Evolutionary conservation across 1,140 invertebrate species (phyloP).

Genomic region (Drosophila ercepeae): DNA sequence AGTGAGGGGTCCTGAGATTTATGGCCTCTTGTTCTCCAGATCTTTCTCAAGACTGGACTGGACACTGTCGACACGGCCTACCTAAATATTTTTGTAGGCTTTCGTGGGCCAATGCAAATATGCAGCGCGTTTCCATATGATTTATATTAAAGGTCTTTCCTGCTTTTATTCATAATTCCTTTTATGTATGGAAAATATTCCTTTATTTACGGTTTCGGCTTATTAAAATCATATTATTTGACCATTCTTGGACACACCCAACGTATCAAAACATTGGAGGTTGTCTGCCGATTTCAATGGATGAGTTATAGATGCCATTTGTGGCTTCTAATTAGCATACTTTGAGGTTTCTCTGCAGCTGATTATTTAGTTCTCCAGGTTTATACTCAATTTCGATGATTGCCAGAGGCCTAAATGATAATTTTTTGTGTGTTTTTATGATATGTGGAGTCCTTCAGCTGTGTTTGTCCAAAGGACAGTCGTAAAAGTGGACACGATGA

Average conservation of each 20-base stretch:
- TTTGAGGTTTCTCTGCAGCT: conserved; percentile 9
- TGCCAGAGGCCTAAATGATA: conserved; percentile 1
- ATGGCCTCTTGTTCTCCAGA: conserved; percentile 45
- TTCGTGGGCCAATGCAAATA: conserved; percentile 67
- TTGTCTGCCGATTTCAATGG: conserved; percentile 24
- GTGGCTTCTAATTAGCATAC: conserved; percentile 41
- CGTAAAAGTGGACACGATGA: conserved; percentile 36
- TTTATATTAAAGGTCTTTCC: conserved; percentile 21
- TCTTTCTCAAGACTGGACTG: conserved; percentile 18
- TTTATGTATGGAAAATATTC: conserved; percentile 40
- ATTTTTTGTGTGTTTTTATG: conserved; percentile 5
- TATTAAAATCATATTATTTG: conserved; percentile 69
- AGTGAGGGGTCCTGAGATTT: conserved; percentile 46
- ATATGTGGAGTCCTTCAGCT: conserved; percentile 34
- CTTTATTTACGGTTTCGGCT: conserved; percentile 52
- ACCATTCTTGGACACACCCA: conserved; percentile 15
- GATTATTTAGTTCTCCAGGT: not conserved
- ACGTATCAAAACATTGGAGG: conserved; percentile 56
- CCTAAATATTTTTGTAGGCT: conserved; percentile 73
- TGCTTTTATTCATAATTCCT: conserved; percentile 20
- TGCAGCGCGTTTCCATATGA: conserved; percentile 20
- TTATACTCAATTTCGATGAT: not conserved
- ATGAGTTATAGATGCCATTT: conserved; percentile 33
- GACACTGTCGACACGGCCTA: conserved; percentile 73
- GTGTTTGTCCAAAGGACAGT: conserved; percentile 33